phyloP scores from a whole-genome alignment of 2,888 invertebrate species.

The Calliopum simillimum region DNA sequence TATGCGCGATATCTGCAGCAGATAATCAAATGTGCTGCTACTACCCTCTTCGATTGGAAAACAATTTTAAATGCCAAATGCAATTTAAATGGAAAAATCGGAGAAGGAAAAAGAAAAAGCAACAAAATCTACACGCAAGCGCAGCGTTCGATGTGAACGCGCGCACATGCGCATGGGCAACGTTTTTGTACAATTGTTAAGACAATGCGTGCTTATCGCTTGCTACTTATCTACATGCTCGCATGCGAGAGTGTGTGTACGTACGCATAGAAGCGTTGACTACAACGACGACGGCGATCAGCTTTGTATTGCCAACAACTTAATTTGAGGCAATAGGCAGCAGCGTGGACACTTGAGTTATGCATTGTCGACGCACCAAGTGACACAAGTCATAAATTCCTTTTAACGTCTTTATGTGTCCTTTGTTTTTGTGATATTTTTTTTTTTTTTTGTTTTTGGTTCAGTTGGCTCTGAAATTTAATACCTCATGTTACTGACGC shows the following conservation, averaged over 20 bases:
- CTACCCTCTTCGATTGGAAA: conserved; percentile 13
- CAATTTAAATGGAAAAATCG: conserved; percentile 2
- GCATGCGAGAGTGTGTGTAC: background rate
- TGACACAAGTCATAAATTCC: conserved; percentile 64
- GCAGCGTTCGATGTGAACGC: background rate
- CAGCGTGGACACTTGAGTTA: conserved; percentile 52
- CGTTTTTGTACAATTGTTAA: background rate
- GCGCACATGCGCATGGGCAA: conserved; percentile 13
- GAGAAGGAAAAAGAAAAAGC: background rate
- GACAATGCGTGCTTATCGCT: conserved; percentile 20
- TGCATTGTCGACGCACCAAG: conserved; percentile 59
- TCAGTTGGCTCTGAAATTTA: conserved; percentile 14
- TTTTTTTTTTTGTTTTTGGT: conserved; percentile 31
- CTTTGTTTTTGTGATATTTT: conserved; percentile 48
- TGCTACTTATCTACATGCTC: conserved; percentile 15
- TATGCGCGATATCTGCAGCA: background rate
- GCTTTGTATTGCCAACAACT: background rate
- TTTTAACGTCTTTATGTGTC: no score
- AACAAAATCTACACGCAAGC: conserved; percentile 14
- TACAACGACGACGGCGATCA: no score
- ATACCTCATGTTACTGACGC: background rate
- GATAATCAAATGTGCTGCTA: conserved; percentile 14
- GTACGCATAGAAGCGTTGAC: no score
- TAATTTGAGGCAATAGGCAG: background rate
- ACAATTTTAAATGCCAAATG: conserved; percentile 9